Percentiles rank a stretch among this genome's conserved stretches.
Evolutionary conservation across 2,888 invertebrate genomes (phyloP).

Genomic region (Pterostichus madidus): DNA sequence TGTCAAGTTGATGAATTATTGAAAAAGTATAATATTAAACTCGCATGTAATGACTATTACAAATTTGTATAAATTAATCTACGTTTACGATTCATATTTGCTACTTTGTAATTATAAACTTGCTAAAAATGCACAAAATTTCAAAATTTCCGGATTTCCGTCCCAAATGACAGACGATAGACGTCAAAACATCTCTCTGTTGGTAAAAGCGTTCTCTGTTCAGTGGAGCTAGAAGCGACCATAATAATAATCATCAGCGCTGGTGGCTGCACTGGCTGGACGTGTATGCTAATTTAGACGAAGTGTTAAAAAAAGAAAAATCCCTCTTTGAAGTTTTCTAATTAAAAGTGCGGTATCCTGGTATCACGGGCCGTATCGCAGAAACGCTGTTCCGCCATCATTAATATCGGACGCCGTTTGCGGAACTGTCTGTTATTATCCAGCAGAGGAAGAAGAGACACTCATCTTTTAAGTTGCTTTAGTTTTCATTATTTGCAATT

Average conservation of each 20-base stretch:
- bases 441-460: not conserved
- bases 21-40: too few relatives aligned
- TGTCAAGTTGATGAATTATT: too few relatives aligned
- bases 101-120: too few relatives aligned
- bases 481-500: not conserved
- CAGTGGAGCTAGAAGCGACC: slow-evolving; percentile 14
- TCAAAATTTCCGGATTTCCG: not conserved
- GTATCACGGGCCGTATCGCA: slow-evolving; percentile 56
- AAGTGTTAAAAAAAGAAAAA: slow-evolving; percentile 60
- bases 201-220: slow-evolving; percentile 13
- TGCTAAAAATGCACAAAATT: too few relatives aligned
- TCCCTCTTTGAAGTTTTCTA: slow-evolving; percentile 63
- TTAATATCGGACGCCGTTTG: slow-evolving; percentile 47
- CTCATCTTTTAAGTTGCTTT: not conserved
- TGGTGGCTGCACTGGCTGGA: slow-evolving; percentile 25
- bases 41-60: too few relatives aligned
- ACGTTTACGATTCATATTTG: too few relatives aligned
- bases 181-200: not conserved
- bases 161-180: not conserved
- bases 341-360: slow-evolving; percentile 65
- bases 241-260: slow-evolving; percentile 47
- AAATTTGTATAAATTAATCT: too few relatives aligned
- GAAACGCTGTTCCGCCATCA: slow-evolving; percentile 43
- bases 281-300: slow-evolving; percentile 62
- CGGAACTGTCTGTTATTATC: not conserved